phyloP scores from a whole-genome alignment of 1,140 invertebrate genomes.

The Drosophila rhopaloa region DNA sequence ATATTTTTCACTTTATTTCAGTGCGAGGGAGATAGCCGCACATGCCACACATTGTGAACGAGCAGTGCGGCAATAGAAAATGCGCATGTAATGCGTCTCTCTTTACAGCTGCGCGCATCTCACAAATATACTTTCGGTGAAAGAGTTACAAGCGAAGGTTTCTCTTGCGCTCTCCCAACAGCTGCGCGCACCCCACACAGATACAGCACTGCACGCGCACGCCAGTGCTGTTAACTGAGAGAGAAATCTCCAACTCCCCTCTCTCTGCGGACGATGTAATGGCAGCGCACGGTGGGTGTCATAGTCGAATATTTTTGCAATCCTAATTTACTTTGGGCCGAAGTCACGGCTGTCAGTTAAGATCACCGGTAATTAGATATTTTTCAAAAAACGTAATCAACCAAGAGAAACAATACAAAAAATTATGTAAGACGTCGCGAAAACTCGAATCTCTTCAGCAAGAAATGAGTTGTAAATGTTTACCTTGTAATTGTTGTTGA shows the following conservation, averaged over 20 bases:
- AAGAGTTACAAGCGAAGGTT: not conserved
- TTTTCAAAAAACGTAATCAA: too few species aligned
- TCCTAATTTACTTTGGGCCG: too few species aligned
- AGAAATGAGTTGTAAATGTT: too few species aligned
- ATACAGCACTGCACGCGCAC: conserved; percentile 20
- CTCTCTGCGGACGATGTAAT: conserved; percentile 24
- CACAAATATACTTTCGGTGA: conserved; percentile 14
- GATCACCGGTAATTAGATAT: too few species aligned
- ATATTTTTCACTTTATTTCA: not conserved
- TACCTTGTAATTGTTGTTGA: too few species aligned
- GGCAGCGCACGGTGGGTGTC: conserved; percentile 24
- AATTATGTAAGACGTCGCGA: too few species aligned
- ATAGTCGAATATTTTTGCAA: too few species aligned
- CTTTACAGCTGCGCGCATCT: conserved; percentile 64
- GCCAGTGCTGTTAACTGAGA: conserved; percentile 21
- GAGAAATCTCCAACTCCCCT: conserved; percentile 3
- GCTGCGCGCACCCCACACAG: conserved; percentile 45
- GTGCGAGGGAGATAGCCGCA: not conserved
- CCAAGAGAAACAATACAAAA: too few species aligned
- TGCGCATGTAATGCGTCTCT: conserved; percentile 61
- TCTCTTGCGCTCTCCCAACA: not conserved
- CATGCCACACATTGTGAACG: conserved; percentile 41
- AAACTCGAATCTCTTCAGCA: too few species aligned
- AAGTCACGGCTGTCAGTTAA: too few species aligned
- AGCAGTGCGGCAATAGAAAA: conserved; percentile 58